Base-by-base conservation (phyloP, 2,113 vertebrate genomes). In the Vimba vimba region DNA sequence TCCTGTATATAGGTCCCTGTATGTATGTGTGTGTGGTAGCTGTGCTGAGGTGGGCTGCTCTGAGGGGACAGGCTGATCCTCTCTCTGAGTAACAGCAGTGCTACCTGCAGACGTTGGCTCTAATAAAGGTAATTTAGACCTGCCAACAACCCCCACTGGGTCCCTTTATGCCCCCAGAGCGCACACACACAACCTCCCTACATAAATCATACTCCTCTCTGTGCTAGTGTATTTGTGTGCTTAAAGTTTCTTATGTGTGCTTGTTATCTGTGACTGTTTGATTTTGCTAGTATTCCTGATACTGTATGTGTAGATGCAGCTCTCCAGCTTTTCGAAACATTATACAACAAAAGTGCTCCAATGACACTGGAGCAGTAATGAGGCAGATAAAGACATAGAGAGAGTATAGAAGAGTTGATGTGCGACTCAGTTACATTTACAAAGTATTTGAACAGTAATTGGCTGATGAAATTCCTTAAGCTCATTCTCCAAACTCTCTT, bases 121-220 rank as follows among this genome's bases (percentile, higher is more conserved):
- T 86, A 86, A 86, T 86, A 84, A 84, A 84, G 83, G 85, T 83
- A 86, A 86, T 86, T 86, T 86, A 82, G 73, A 76, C 79, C 79
- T 82, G 85, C 79, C 71, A 79, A 79, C 50, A 71, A 79, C 84
- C 76, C 84, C 84, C 66, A 79, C 45, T 86, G 76, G 84, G 76
- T 79, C 78, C 59, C 47, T 57, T 62, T 36, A 21, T 57, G 84
- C 75, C 76, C 76, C 84, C 7, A 69, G 76, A 76, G 84, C 47
- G 84, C 47, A 11, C 75, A 69, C 64, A 45, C 84, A 86, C 84
- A 78, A 64, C 62, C 64, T 59, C 84, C 76, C 33, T 50, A 78
- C 52, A 86, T 86, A 86, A 86, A 86, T 84, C 74, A 83, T 60
- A 84, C 64, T 83, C 45, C 45, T 73, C 39, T 64, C 43, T n/a